These are phyloP conservation scores for Dendroctonus valens DNA, from an alignment of 1,140 invertebrate species.

Conservation along the genomic window DNA sequence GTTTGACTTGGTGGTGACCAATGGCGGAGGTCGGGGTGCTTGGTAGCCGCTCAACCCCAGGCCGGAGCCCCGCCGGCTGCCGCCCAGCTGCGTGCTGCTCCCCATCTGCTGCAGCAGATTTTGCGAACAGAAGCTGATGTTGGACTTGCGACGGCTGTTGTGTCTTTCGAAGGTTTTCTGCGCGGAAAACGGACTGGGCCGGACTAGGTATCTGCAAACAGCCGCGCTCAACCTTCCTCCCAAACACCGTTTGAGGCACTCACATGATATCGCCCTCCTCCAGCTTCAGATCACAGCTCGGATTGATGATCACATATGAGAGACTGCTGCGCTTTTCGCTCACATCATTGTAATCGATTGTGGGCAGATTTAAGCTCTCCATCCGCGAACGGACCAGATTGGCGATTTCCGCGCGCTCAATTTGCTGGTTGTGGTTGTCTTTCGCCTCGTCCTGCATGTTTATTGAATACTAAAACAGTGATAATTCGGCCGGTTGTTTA, in stretches of 20 bases:
- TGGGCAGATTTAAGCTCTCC: conserved; percentile 87
- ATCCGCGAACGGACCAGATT: conserved; percentile 91
- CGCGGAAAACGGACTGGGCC: conserved; percentile 87
- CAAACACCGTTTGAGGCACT: conserved; percentile 47
- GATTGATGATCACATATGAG: conserved; percentile 98
- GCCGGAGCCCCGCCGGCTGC: conserved; percentile 59
- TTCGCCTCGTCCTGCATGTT: conserved; percentile 79
- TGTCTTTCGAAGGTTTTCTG: conserved; percentile 92
- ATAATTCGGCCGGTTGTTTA: neutral
- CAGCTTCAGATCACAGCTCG: conserved; percentile 93
- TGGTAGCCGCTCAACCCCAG: conserved; percentile 62
- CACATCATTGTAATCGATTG: conserved; percentile 88
- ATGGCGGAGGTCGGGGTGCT: conserved; percentile 68
- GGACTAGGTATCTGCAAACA: conserved; percentile 71
- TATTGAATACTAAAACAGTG: conserved; percentile 67
- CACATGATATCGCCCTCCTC: conserved; percentile 96
- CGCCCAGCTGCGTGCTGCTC: conserved; percentile 51
- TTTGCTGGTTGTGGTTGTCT: conserved; percentile 84
- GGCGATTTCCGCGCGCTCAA: conserved; percentile 91
- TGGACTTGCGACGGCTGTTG: conserved; percentile 85
- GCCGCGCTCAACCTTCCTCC: neutral
- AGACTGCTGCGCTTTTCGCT: conserved; percentile 88
- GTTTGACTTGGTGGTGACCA: conserved; percentile 81
- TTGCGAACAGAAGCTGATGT: conserved; percentile 85
- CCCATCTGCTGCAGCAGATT: conserved; percentile 65